A percentile compares a stretch with the other conserved stretches of the same genome.
Conservation (phyloP, 2,113 vertebrate genomes). For the Scartelaos histophorus region DNA sequence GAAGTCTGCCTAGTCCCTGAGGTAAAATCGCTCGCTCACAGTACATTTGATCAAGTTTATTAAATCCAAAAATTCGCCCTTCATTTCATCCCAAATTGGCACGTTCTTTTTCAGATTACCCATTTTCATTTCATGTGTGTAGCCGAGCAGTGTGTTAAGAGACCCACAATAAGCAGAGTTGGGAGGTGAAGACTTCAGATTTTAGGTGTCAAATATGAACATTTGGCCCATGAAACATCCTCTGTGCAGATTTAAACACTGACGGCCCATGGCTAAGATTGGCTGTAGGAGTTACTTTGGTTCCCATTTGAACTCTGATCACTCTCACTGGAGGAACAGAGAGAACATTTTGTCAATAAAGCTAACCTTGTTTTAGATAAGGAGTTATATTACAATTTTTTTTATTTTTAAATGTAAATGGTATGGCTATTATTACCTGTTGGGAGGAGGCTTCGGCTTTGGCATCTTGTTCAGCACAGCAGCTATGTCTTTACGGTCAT, state of each 20-base stretch:
- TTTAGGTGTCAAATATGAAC: conserved; percentile 13
- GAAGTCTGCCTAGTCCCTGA: conserved; percentile 69
- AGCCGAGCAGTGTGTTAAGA: background rate
- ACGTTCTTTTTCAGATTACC: conserved; percentile 4
- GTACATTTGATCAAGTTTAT: conserved; percentile 61
- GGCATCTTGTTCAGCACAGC: conserved; percentile 98
- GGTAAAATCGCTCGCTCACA: conserved; percentile 63
- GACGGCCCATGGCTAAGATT: conserved; percentile 80
- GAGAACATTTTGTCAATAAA: background rate
- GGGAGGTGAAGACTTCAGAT: conserved; percentile 15
- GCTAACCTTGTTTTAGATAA: background rate
- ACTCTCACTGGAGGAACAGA: conserved; percentile 83
- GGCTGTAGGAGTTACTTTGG: conserved; percentile 97
- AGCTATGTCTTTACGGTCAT: conserved; percentile 97
- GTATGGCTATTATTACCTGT: conserved; percentile 80
- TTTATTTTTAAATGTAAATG: background rate
- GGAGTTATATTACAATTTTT: background rate
- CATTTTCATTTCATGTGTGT: conserved; percentile 38
- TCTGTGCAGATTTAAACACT: conserved; percentile 14
- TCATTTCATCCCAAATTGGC: background rate
- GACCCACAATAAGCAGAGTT: conserved; percentile 19
- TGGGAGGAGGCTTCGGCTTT: conserved; percentile 98
- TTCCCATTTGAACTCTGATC: conserved; percentile 98
- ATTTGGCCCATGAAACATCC: conserved; percentile 8
- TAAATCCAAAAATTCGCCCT: conserved; percentile 5